Conservation (phyloP, 2,888 invertebrate species). For the Craniophora ligustri region DNA sequence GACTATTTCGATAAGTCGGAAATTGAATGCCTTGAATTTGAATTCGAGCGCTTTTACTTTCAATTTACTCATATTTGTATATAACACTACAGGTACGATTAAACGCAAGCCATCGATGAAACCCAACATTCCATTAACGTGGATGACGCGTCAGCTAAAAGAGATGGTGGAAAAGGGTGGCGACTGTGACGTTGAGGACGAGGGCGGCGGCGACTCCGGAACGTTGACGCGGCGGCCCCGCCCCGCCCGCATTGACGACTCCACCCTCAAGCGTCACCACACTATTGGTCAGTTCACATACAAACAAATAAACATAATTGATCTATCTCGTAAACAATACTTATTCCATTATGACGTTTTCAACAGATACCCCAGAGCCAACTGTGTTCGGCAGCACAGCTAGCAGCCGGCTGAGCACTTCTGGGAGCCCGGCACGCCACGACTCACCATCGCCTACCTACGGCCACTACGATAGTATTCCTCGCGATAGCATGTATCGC, state of each 20-base stretch:
- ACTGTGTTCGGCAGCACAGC: constrained; percentile 62
- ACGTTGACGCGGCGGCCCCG: constrained; percentile 88
- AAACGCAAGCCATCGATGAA: constrained; percentile 98
- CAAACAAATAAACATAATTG: neutral
- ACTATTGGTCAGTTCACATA: constrained; percentile 61
- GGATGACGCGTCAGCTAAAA: constrained; percentile 96
- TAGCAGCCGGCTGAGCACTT: constrained; percentile 57
- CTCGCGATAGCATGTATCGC: constrained; percentile 68
- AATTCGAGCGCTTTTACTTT: too few relatives aligned
- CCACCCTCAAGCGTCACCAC: constrained; percentile 80
- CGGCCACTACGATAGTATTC: constrained; percentile 75
- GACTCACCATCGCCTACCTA: constrained; percentile 71
- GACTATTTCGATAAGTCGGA: too few relatives aligned
- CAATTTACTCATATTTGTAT: neutral
- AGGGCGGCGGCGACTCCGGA: constrained; percentile 87
- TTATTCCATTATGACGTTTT: constrained; percentile 1
- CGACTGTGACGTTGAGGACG: constrained; percentile 68
- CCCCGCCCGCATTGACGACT: constrained; percentile 68
- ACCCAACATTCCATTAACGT: constrained; percentile 96
- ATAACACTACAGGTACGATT: constrained; percentile 90
- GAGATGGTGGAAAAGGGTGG: constrained; percentile 93
- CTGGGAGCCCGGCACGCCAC: constrained; percentile 64
- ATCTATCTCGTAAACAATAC: neutral
- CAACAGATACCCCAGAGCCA: constrained; percentile 68
- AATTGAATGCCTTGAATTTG: too few relatives aligned